Conservation (phyloP, 2,888 invertebrate genomes). For the Heliconius aoede region DNA sequence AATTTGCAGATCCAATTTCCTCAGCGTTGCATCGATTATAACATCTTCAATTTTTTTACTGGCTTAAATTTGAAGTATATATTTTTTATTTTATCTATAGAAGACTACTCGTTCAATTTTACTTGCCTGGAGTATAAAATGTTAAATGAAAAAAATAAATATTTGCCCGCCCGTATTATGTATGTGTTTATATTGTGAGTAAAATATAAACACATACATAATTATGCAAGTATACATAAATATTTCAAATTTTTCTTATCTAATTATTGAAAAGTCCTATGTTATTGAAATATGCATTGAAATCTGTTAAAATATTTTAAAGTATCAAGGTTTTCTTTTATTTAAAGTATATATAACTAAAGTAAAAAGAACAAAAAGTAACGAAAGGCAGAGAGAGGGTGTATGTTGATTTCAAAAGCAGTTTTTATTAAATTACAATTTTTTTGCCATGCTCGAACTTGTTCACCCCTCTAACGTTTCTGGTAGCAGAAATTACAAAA, state of each 20-base stretch:
- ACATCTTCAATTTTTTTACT: constrained; percentile 19
- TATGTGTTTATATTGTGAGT: too few relatives aligned
- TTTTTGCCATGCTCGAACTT: constrained; percentile 34
- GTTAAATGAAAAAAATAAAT: too few relatives aligned
- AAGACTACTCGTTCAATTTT: too few relatives aligned
- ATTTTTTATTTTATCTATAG: not conserved
- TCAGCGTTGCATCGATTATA: constrained; percentile 60
- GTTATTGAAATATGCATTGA: too few relatives aligned
- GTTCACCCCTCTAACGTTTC: constrained; percentile 44
- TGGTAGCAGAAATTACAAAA: constrained; percentile 48
- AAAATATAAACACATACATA: too few relatives aligned
- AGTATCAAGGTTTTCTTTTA: too few relatives aligned
- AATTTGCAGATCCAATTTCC: constrained; percentile 74
- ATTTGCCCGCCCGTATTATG: too few relatives aligned
- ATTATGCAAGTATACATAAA: too few relatives aligned
- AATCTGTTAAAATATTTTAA: too few relatives aligned
- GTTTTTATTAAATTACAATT: constrained; percentile 17
- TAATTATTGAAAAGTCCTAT: too few relatives aligned
- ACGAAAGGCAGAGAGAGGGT: not conserved
- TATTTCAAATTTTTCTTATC: too few relatives aligned
- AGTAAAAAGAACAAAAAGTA: not conserved
- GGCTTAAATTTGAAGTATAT: not conserved
- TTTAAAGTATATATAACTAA: not conserved
- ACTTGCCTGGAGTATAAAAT: too few relatives aligned
- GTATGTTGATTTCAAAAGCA: not conserved